Evolutionary conservation across 2,797 vertebrate genomes (phyloP).

Genomic region (Coilia nasus): DNA sequence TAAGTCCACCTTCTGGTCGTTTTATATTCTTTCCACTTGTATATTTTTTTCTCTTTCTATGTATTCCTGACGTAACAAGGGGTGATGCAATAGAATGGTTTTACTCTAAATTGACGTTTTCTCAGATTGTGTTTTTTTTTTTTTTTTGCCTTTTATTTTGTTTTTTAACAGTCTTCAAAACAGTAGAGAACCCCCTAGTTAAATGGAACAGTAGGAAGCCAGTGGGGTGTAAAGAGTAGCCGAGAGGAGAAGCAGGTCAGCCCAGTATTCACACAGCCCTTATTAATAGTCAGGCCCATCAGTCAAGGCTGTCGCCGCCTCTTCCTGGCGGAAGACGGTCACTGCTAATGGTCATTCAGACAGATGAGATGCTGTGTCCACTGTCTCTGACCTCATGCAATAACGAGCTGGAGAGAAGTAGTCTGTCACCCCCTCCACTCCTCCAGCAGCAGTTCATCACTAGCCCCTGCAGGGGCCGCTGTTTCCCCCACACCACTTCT

Average conservation of each 20-base stretch:
- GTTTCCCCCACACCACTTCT: background rate
- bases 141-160: background rate
- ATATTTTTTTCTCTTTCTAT: slow-evolving; percentile 62
- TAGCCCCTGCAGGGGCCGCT: background rate
- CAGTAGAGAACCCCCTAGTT: background rate
- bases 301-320: background rate
- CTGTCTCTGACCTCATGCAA: background rate
- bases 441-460: background rate
- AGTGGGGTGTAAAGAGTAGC: no score
- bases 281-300: background rate
- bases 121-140: slow-evolving; percentile 6
- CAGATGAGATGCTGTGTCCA: background rate
- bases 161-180: slow-evolving; percentile 5
- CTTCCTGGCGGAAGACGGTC: background rate
- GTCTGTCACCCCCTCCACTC: background rate
- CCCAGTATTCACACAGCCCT: background rate
- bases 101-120: slow-evolving; percentile 31
- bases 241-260: background rate
- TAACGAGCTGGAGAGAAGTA: background rate
- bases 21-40: slow-evolving; percentile 54
- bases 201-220: no score
- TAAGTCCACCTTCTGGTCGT: slow-evolving; percentile 57
- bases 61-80: slow-evolving; percentile 69
- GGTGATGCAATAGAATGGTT: slow-evolving; percentile 62
- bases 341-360: background rate